Conservation (phyloP, 2,797 vertebrate genomes). For the Podarcis lilfordi region DNA sequence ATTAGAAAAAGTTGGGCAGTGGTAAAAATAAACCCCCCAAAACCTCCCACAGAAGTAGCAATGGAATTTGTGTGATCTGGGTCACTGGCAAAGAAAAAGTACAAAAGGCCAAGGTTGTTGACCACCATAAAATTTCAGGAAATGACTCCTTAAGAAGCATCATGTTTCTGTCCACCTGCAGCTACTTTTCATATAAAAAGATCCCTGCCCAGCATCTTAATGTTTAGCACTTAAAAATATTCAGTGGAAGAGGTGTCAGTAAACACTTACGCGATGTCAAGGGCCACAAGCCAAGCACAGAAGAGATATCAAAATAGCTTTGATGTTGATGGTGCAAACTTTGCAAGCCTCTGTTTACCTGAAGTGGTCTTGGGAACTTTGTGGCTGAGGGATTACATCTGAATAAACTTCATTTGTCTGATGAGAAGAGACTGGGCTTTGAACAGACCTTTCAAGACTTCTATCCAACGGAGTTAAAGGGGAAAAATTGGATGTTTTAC, state of each 20-base stretch:
- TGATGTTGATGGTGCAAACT: not conserved
- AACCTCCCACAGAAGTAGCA: not conserved
- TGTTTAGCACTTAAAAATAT: not conserved
- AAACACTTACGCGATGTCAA: not conserved
- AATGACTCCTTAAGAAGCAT: not conserved
- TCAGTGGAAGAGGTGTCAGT: not conserved
- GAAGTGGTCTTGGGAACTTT: constrained; percentile 3
- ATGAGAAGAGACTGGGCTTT: constrained; percentile 28
- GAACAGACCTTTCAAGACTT: constrained; percentile 43
- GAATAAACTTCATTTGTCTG: constrained; percentile 40
- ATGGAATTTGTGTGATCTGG: not conserved
- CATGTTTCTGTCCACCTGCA: not conserved
- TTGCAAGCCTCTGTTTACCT: not conserved
- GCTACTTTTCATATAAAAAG: not conserved
- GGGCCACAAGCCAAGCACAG: not conserved
- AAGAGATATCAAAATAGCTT: not conserved
- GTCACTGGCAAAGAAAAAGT: not conserved
- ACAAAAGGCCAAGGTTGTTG: not conserved
- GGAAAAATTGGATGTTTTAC: not conserved
- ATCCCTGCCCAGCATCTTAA: not conserved
- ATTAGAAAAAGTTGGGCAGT: not conserved
- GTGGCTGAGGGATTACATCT: not conserved
- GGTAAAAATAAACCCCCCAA: not conserved
- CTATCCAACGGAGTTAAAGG: constrained; percentile 2
- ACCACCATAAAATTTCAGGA: not conserved